Percentiles rank a stretch among this genome's conserved stretches.
These are phyloP conservation scores for Menidia beryllina DNA, from an alignment of 2,113 vertebrate genomes.

Conservation along the genomic window DNA sequence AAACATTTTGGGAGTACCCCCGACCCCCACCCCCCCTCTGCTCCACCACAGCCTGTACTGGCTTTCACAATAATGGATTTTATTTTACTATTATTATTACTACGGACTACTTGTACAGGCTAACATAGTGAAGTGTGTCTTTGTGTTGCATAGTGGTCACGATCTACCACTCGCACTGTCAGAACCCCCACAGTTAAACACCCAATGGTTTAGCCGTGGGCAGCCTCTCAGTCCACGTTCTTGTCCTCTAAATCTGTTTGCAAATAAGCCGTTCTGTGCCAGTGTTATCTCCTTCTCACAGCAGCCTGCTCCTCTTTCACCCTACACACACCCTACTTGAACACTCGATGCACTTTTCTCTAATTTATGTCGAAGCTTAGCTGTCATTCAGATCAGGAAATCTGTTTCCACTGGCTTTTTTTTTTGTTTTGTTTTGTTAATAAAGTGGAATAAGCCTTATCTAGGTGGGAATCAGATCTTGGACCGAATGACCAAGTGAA, in stretches of 20 bases:
- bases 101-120: constrained; percentile 37
- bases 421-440: too few relatives aligned
- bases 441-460: constrained; percentile 61
- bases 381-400: constrained; percentile 75
- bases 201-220: constrained; percentile 17
- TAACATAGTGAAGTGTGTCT: constrained; percentile 11
- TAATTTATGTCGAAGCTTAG: constrained; percentile 75
- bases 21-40: neutral
- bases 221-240: constrained; percentile 22
- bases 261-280: constrained; percentile 46
- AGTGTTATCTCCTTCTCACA: constrained; percentile 47
- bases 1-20: constrained; percentile 1
- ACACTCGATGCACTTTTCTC: constrained; percentile 97
- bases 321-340: constrained; percentile 91
- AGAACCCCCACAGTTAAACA: constrained; percentile 6
- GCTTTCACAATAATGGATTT: constrained; percentile 14
- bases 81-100: too few relatives aligned
- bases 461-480: constrained; percentile 44
- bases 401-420: constrained; percentile 30
- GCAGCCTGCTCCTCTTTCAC: constrained; percentile 68
- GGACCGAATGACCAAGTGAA: constrained; percentile 49
- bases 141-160: constrained; percentile 23
- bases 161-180: constrained; percentile 28
- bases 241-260: constrained; percentile 21
- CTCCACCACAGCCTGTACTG: constrained; percentile 13